Base-by-base conservation (phyloP, 1,140 invertebrate genomes). In the Drosophila santomea region DNA sequence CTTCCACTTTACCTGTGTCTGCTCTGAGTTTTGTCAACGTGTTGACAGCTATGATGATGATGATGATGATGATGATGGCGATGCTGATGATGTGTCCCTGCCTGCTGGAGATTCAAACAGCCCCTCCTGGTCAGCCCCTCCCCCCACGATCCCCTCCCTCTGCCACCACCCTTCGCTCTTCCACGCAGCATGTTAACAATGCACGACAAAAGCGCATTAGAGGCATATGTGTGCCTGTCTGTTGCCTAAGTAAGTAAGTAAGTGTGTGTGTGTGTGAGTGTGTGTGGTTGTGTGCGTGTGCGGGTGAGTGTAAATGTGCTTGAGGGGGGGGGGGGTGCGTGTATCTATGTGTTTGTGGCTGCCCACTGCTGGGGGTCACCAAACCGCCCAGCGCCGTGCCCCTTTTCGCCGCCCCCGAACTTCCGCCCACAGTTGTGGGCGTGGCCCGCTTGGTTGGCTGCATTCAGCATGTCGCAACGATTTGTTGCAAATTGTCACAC, bases 161-260 rank as follows among this genome's bases (percentile, higher is more conserved):
- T 4, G 17, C 17, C 17, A 17, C 17, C 32, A n/a, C 0, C 15
- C 5, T 23, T 15, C 50, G 3, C 52, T 36, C 44, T 44, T 66
- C 52, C 52, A 36, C 36, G 58, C 64, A 45, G 48, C 67, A 48
- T 81, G 81, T 77, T 80, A 86, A 85, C 81, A 85, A 78, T 85
- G 83, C 74, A 78, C 83, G 66, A 88, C 82, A 86, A 86, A 86
- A 88, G 79, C 82, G 82, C 83, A 86, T 86, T 86, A 86, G 80
- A 78, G 79, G 51, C 79, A 72, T 78, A 64, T 62, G 60, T 62
- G 60, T 63, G 67, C 36, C 35, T 52, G 36, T 56, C 20, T 35
- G 54, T 14, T 43, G 20, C 32, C 36, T 32, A 43, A 58, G 48
- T 51, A 35, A 35, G n/a, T 17, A 17, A 17, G 17, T 17, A 17